These are phyloP conservation scores for Sarcophaga bullata DNA, from an alignment of 1,140 invertebrate genomes.

Conservation along the genomic window DNA sequence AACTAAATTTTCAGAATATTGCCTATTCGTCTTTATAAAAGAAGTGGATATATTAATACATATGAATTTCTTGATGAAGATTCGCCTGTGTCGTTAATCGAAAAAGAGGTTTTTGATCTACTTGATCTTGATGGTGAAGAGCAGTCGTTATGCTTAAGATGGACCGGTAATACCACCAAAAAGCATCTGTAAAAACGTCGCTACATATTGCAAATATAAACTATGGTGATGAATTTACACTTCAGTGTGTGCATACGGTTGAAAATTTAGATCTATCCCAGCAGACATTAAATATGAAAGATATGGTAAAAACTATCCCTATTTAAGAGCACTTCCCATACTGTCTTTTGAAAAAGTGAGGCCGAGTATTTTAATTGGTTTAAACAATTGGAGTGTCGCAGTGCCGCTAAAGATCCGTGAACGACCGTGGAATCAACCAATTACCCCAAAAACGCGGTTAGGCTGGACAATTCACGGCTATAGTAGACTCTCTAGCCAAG, in stretches of 20 bases:
- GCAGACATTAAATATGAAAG: not conserved
- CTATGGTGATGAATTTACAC: not conserved
- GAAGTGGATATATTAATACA: not conserved
- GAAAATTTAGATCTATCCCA: not conserved
- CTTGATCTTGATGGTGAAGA: conserved; percentile 5
- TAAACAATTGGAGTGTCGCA: conserved; percentile 28
- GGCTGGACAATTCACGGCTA: not conserved
- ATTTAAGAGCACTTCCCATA: not conserved
- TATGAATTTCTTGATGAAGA: conserved; percentile 32
- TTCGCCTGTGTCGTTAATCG: conserved; percentile 11
- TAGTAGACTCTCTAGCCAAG: not conserved
- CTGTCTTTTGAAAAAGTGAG: not conserved
- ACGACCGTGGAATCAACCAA: conserved; percentile 10
- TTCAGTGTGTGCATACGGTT: not conserved
- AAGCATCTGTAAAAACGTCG: not conserved
- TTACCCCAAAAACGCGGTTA: conserved; percentile 23
- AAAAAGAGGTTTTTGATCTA: not conserved
- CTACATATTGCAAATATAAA: not conserved
- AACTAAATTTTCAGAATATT: conserved; percentile 33
- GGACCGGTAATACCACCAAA: conserved; percentile 17
- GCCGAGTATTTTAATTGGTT: conserved; percentile 28
- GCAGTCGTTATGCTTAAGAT: conserved; percentile 14
- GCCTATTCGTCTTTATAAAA: conserved; percentile 19
- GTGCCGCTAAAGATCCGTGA: conserved; percentile 30
- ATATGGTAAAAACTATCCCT: not conserved